Base-by-base conservation (phyloP, 2,113 vertebrate genomes). In the Neopipo cinnamomea region DNA sequence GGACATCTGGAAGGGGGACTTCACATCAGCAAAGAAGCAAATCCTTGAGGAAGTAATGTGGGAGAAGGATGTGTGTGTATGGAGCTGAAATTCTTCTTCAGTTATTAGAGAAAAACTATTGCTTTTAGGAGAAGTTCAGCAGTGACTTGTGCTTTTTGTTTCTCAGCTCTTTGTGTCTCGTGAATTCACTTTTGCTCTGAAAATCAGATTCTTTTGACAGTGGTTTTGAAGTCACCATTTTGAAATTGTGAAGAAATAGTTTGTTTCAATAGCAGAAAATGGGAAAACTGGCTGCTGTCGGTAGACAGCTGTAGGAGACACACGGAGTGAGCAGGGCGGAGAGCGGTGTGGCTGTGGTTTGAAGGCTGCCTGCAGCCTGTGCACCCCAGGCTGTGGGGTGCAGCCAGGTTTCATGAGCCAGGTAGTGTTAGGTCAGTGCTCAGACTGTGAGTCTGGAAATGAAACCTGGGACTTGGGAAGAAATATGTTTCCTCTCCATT, bases 401-500 rank as follows among this genome's bases (percentile, higher is more conserved):
- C 10, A 13, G 20, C 37, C 35, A 50, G 14, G 20, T 55, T 55
- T 35, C 4, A 4, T 33, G 55, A 94, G 80, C 68, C 55, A 46
- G 67, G 3, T 46, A 55, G 39, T 16, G 25, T 31, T 68, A 39
- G 62, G 33, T 37, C 86, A 65, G 52, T 20, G 72, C 76, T 92
- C 68, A 65, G 89, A 30, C 87, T 20, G 41, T 11, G 81, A 53
- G 44, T 31, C 49, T 94, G 83, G 72, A 96, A 92, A 79, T 66
- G 77, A 88, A 95, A 67, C 71, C 73, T 58, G 63, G 70, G 73
- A 47, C 67, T 89, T 35, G 3, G 44, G 46, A 39, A 52, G 55
- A 19, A 27, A 13, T 1, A 0, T 2, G 6, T 70, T 70, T 53
- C 22, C 35, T 41, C 37, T 42, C 42, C 1, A 0, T 24, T 4